A percentile compares a stretch with the other conserved stretches of the same genome.
Conservation (phyloP, 1,140 invertebrate genomes). For the Goniozus legneri region DNA sequence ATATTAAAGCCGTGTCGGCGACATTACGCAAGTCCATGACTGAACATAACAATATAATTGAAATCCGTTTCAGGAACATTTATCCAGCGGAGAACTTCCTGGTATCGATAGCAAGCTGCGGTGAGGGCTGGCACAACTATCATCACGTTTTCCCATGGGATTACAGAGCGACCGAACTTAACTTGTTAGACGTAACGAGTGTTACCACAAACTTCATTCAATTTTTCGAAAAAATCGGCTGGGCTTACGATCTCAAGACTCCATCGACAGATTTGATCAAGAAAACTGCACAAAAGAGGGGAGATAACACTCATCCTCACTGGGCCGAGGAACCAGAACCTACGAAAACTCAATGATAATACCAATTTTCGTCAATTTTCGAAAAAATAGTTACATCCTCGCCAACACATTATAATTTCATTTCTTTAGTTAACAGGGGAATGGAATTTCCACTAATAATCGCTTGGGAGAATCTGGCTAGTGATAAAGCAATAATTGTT, state of each 20-base stretch:
- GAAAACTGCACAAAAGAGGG: slow-evolving; percentile 53
- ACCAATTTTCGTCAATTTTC: too few relatives aligned
- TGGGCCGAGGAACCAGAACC: slow-evolving; percentile 1
- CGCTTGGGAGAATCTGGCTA: too few relatives aligned
- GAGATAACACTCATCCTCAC: slow-evolving; percentile 15
- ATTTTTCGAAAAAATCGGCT: slow-evolving; percentile 53
- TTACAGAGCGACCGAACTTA: slow-evolving; percentile 66
- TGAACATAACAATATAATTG: too few relatives aligned
- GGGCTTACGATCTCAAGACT: slow-evolving; percentile 65
- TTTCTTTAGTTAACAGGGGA: too few relatives aligned
- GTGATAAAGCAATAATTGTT: too few relatives aligned
- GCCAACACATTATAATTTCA: too few relatives aligned
- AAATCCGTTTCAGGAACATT: slow-evolving; percentile 11
- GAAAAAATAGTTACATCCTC: too few relatives aligned
- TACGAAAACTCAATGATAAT: too few relatives aligned
- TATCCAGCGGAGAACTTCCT: slow-evolving; percentile 33
- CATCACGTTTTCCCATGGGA: slow-evolving; percentile 79
- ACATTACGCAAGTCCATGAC: too few relatives aligned
- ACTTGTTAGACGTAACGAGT: slow-evolving; percentile 52
- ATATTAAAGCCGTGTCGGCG: too few relatives aligned
- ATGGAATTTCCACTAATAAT: too few relatives aligned
- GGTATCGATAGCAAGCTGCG: slow-evolving; percentile 33
- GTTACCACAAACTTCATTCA: slow-evolving; percentile 58
- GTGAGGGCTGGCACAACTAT: slow-evolving; percentile 75
- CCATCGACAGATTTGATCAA: slow-evolving; percentile 57